Base-by-base conservation (phyloP, 2,113 vertebrate species). In the Henicopernis longicauda region DNA sequence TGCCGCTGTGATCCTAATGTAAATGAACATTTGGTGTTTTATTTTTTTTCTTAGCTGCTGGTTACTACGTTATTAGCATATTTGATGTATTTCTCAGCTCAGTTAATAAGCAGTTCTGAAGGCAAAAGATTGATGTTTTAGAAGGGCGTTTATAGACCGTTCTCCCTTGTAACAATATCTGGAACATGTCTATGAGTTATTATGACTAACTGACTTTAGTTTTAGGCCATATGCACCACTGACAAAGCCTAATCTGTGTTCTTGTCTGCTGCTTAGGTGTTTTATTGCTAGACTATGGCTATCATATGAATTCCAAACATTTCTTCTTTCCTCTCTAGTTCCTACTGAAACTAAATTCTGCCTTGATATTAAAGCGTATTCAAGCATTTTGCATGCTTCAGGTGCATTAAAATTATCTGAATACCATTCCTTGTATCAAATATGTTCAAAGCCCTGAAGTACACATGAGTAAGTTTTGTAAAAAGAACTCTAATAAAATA, bases 71-170 rank as follows among this genome's bases (percentile, higher is more conserved):
- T 95, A 97, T 97, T 98, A 97, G 92, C 96, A 97, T 95, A 96
- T 97, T 97, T 97, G 96, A 97, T 96, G 87, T 94, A 90, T 97
- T 97, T 96, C 86, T 93, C 88, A 96, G 91, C 91, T 95, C 89
- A 80, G 89, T 95, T 98, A 97, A 97, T 98, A 98, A 97, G 95
- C 97, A 85, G 90, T 93, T 97, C 67, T 94, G 93, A 92, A 93
- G 89, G 94, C 42, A 94, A 62, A 63, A 92, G 93, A 97, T 36
- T 93, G 96, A 96, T 97, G 90, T 83, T 95, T 95, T 80, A 89
- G 82, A 89, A 93, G 84, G 89, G 86, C 44, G 17, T 95, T 97
- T 97, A 94, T 95, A 95, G 90, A 91, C 88, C 25, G 6, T 95
- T 93, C 88, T 95, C 70, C 81, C 94, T 97, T 92, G 54, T 92